Conservation (phyloP, 2,888 invertebrate species). For the Caenorhabditis virilis region DNA sequence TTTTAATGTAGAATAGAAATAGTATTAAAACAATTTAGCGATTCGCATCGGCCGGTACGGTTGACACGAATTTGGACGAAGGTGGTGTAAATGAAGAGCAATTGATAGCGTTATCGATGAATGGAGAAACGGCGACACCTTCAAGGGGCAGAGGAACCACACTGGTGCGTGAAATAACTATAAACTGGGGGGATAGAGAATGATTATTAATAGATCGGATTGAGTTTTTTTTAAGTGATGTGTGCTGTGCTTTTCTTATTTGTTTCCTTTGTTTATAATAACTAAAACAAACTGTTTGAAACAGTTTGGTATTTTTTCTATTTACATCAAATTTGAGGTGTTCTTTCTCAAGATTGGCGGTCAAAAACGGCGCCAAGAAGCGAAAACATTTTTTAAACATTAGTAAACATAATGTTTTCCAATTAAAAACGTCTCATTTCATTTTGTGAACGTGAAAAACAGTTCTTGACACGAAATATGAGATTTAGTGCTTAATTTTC, state of each 20-base stretch:
- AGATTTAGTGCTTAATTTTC: no score
- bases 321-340: no score
- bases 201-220: background rate
- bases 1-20: background rate
- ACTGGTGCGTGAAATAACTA: constrained; percentile 28
- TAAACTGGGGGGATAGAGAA: background rate
- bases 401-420: no score
- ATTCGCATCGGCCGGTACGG: constrained; percentile 28
- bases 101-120: constrained; percentile 25
- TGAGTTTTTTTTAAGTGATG: background rate
- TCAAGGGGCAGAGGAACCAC: constrained; percentile 32
- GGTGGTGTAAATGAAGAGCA: constrained; percentile 16
- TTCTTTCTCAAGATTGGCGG: no score
- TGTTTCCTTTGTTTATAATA: no score
- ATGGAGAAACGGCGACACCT: constrained; percentile 15
- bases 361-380: no score
- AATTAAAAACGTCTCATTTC: no score
- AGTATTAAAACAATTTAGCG: constrained; percentile 28
- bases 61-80: constrained; percentile 29
- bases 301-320: no score
- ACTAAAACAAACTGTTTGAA: no score
- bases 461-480: no score
- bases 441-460: no score
- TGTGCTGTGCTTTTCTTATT: constrained; percentile 3
- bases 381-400: no score